phyloP scores from a whole-genome alignment of 30 jellyfish, hydroid and myxozoan species.

The Aurelia sp. region DNA sequence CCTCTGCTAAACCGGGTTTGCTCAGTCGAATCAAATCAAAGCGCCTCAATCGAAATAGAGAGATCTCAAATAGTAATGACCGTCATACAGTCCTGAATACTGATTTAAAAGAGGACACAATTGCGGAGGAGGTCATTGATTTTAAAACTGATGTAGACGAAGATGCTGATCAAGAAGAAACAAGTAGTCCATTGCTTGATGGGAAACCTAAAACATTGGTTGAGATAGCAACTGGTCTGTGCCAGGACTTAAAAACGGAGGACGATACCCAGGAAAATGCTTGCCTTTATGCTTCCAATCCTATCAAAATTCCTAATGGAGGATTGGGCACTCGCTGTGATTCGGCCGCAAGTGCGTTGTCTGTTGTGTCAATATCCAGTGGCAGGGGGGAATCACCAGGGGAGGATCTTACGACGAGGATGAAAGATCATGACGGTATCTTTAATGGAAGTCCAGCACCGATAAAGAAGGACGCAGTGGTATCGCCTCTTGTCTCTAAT shows the following conservation, averaged over 20 bases:
- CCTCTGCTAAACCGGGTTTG: background rate
- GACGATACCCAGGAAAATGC: slow-evolving; percentile 6
- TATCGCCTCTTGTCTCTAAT: background rate
- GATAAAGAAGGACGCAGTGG: background rate
- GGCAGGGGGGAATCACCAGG: background rate
- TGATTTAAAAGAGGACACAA: background rate
- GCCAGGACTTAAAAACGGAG: slow-evolving; percentile 1
- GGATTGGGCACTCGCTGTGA: slow-evolving; percentile 32
- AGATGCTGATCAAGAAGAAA: background rate
- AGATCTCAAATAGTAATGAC: background rate
- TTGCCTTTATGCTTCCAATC: background rate
- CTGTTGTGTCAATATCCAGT: slow-evolving; percentile 50
- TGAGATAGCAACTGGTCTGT: slow-evolving; percentile 25
- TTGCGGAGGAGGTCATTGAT: background rate
- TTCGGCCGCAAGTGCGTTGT: slow-evolving; percentile 54
- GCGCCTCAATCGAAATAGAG: slow-evolving; percentile 20
- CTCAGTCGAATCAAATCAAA: slow-evolving; percentile 37
- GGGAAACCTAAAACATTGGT: slow-evolving; percentile 37
- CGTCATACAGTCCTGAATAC: background rate
- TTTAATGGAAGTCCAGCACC: background rate
- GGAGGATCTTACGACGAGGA: background rate
- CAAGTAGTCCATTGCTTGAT: slow-evolving; percentile 3
- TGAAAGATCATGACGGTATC: background rate
- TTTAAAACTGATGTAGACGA: background rate
- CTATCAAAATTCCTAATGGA: slow-evolving; percentile 39